Base-by-base conservation (phyloP, 2,797 vertebrate species). In the Crenuchus spilurus region DNA sequence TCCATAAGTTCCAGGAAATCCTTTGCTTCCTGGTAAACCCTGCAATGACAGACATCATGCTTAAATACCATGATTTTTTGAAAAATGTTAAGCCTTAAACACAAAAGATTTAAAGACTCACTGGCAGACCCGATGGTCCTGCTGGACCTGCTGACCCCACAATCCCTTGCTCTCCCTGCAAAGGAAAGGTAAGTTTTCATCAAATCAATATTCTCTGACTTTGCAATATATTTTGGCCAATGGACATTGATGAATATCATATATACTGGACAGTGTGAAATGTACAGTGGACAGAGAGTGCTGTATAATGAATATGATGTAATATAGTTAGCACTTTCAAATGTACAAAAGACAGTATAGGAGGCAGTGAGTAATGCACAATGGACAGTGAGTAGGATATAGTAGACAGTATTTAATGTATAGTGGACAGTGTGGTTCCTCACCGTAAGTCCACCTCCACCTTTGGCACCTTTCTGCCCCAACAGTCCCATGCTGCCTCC, bases 401-500 rank as follows among this genome's bases (percentile, higher is more conserved):
- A 20, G 8, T 22, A 7, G 22, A 26, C 11, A 11, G 24, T 55
- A 7, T 22, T 10, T 24, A 13, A 1, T 28, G 51, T 2, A 30
- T 1, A 14, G 4, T 8, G n/a, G n/a, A n/a, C n/a, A 51, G 4
- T 16, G 14, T 4, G 4, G 4, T 22, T 63, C 88, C 91, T 84
- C 41, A 94, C 92, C 58, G 22, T 22, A 6, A 84, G 80, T 49
- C 92, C 93, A 1, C 0, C 65, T 28, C 78, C 68, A 4, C 92
- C 93, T 55, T 83, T 90, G 24, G 86, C 82, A 44, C 91, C 92
- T 75, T 89, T 90, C 39, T 60, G 73, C 4, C 31, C 93, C 93
- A n/a, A n/a, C n/a, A n/a, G n/a, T n/a, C n/a, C n/a, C 0, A 87
- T 89, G 33, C 82, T 68, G 1, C 93, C 92, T 6, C 86, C 90